phyloP scores from a whole-genome alignment of 2,797 vertebrate genomes.

The Orientallactaga sibirica region DNA sequence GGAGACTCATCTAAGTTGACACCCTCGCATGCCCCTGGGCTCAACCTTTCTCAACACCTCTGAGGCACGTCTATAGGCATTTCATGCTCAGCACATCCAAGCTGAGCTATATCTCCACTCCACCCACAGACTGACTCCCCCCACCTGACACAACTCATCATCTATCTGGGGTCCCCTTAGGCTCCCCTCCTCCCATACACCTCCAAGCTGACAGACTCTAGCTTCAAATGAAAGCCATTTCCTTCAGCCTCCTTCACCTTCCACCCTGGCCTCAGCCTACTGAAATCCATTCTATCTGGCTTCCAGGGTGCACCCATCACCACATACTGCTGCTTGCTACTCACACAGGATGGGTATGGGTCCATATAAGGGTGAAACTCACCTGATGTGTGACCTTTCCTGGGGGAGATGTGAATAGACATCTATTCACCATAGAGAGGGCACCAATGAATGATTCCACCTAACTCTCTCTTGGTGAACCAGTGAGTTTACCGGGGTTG shows the following conservation, averaged over 20 bases:
- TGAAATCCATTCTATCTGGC: too few relatives aligned
- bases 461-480: too few relatives aligned
- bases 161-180: not conserved
- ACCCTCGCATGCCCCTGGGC: not conserved
- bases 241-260: not conserved
- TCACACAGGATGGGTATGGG: too few relatives aligned
- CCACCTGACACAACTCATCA: not conserved
- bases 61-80: fast-evolving
- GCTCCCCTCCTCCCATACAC: too few relatives aligned
- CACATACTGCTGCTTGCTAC: not conserved
- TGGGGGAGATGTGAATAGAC: too few relatives aligned
- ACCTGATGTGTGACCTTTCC: too few relatives aligned
- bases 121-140: not conserved
- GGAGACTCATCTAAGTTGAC: too few relatives aligned
- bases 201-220: not conserved
- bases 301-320: not conserved
- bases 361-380: too few relatives aligned
- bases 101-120: not conserved
- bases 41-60: not conserved
- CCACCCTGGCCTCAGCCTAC: too few relatives aligned
- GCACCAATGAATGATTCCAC: too few relatives aligned
- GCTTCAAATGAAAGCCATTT: not conserved
- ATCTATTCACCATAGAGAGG: too few relatives aligned
- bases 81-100: not conserved
- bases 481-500: too few relatives aligned